Base-by-base conservation (phyloP, 2,888 invertebrate species). In the Leptura quadrifasciata region DNA sequence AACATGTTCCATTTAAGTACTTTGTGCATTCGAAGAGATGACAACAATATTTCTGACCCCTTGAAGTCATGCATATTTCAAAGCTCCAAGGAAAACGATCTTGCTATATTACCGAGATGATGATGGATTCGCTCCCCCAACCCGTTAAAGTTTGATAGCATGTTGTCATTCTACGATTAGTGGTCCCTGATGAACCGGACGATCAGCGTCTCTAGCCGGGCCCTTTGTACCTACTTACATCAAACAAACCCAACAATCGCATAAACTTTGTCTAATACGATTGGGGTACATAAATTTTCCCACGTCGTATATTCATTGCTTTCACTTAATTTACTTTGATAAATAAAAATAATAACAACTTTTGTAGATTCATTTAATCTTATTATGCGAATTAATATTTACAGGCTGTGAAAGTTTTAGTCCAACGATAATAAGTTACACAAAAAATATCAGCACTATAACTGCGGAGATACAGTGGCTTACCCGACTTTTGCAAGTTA, bases 131-230 rank as follows among this genome's bases (percentile, higher is more conserved):
- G 73, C 72, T 81, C 81, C 82, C 81, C 78, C 77, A 77, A 75
- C 75, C 81, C 77, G 82, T 84, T 81, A 85, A 85, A 84, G 79
- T 84, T 85, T 83, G 81, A 84, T 84, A 81, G 79, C 78, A 79
- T 83, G 82, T 83, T 82, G 83, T 83, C 82, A 82, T 83, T 82
- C 80, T 70, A 72, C 84, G 83, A 84, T 84, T 84, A 84, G 83
- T 84, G 81, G 80, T 82, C 84, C 83, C 84, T 64, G 76, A 81
- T 79, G 84, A 81, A 75, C 74, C 65, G 78, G 79, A 77, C 77
- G 76, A 80, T 77, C 77, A 79, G 76, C 76, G 64, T 73, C 77
- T 74, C 63, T 55, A 31, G 73, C 61, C 73, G 71, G 35, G 72
- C 76, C 76, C 76, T 79, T 79, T 79, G 79, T 79, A 79, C 77